Evolutionary conservation across 2,797 vertebrate species (phyloP).

Genomic region (Siniperca obscura): DNA sequence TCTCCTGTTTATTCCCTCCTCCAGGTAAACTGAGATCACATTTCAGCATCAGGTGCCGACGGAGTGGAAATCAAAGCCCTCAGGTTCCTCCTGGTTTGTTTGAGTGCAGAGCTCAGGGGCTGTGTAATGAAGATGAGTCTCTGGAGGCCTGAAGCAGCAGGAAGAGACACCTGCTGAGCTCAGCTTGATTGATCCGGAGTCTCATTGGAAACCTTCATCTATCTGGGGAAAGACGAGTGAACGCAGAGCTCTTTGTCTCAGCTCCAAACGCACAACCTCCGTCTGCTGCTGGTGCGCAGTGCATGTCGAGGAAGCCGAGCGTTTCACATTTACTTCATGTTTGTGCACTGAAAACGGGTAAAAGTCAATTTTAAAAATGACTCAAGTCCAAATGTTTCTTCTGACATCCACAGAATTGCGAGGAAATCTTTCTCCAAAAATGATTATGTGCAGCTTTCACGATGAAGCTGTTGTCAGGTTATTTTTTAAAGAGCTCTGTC

Average conservation of each 20-base stretch:
- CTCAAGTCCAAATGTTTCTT: no score
- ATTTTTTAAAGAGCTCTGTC: no score
- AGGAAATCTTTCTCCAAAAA: no score
- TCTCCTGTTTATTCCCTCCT: neutral
- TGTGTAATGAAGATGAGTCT: constrained; percentile 42
- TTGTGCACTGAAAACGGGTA: neutral
- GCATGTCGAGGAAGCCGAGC: no score
- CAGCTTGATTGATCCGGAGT: constrained; percentile 60
- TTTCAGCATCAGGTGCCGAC: constrained; percentile 49
- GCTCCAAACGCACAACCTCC: neutral
- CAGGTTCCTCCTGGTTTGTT: constrained; percentile 30
- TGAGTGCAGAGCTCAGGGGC: constrained; percentile 33
- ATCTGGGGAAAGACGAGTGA: neutral
- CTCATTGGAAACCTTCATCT: neutral
- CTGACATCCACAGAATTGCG: no score
- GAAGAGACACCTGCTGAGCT: constrained; percentile 56
- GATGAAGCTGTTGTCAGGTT: no score
- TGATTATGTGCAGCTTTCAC: no score
- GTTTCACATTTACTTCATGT: neutral
- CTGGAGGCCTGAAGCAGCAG: constrained; percentile 62
- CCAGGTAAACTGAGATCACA: neutral
- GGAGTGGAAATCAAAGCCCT: constrained; percentile 14
- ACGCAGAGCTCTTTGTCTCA: neutral
- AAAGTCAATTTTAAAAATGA: no score
- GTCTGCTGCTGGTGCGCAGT: no score